Evolutionary conservation across 1,140 invertebrate genomes (phyloP).

Genomic region (Leguminivora glycinivorella): DNA sequence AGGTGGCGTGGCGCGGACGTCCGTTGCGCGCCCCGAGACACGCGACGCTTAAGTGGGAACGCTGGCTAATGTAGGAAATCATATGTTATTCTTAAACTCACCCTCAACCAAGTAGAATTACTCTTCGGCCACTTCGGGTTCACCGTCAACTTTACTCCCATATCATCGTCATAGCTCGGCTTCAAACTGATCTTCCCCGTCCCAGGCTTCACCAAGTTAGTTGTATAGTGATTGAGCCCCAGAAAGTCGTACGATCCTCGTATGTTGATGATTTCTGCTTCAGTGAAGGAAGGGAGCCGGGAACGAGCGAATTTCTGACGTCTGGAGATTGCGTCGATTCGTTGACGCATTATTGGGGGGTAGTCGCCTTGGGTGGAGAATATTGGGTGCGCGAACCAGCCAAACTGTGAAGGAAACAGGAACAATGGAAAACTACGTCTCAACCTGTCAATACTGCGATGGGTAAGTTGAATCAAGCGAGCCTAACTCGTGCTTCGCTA

Average conservation of each 20-base stretch:
- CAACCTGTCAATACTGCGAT: no score
- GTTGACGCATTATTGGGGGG: constrained; percentile 79
- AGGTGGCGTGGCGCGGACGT: no score
- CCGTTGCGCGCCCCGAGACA: no score
- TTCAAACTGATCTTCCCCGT: constrained; percentile 39
- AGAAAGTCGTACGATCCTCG: constrained; percentile 79
- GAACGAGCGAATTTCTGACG: constrained; percentile 76
- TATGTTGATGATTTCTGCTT: constrained; percentile 69
- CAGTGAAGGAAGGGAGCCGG: constrained; percentile 76
- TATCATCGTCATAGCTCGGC: constrained; percentile 63
- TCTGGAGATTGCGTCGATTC: constrained; percentile 78
- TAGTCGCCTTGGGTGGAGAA: constrained; percentile 82
- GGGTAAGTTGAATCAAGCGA: no score
- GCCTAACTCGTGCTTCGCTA: no score
- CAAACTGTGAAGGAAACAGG: constrained; percentile 68
- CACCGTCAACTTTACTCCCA: constrained; percentile 50
- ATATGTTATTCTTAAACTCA: no score
- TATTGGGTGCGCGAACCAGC: constrained; percentile 83
- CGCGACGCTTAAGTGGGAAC: no score
- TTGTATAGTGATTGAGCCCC: constrained; percentile 81
- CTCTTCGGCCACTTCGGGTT: constrained; percentile 69
- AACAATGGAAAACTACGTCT: background rate
- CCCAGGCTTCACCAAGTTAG: constrained; percentile 48
- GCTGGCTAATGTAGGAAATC: no score
- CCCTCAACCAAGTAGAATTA: constrained; percentile 74